Percentiles rank a stretch among this genome's conserved stretches.
Conservation (phyloP, 2,113 vertebrate genomes). For the Xenus cinereus region DNA sequence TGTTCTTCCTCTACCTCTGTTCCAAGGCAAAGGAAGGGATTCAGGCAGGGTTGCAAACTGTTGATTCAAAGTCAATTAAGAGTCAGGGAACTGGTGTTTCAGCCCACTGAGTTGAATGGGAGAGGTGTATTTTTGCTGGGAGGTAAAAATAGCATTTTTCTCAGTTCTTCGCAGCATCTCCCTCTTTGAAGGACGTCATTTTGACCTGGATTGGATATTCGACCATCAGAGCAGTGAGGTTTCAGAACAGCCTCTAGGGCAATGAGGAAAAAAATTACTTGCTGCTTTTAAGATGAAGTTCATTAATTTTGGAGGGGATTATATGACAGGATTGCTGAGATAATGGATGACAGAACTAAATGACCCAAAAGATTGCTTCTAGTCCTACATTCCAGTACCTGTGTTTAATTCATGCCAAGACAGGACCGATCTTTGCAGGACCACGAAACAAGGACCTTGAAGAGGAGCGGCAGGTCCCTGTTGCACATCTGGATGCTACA, state of each 20-base stretch:
- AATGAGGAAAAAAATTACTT: not conserved
- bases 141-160: not conserved
- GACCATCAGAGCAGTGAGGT: not conserved
- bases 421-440: not conserved
- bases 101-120: not conserved
- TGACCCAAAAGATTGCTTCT: not conserved
- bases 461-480: not conserved
- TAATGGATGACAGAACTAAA: constrained; percentile 26
- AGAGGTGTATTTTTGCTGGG: not conserved
- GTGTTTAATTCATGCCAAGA: not conserved
- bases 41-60: not conserved
- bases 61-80: not conserved
- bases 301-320: constrained; percentile 40
- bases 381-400: not conserved
- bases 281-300: constrained; percentile 29
- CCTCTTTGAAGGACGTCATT: not conserved
- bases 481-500: not conserved
- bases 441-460: not conserved
- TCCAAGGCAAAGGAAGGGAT: not conserved
- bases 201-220: not conserved
- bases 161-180: not conserved
- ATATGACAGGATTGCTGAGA: constrained; percentile 10
- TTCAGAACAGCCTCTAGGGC: not conserved
- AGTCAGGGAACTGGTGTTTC: not conserved
- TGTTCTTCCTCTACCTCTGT: not conserved